phyloP scores from a whole-genome alignment of 2,113 vertebrate species.

The Grammomys surdaster region DNA sequence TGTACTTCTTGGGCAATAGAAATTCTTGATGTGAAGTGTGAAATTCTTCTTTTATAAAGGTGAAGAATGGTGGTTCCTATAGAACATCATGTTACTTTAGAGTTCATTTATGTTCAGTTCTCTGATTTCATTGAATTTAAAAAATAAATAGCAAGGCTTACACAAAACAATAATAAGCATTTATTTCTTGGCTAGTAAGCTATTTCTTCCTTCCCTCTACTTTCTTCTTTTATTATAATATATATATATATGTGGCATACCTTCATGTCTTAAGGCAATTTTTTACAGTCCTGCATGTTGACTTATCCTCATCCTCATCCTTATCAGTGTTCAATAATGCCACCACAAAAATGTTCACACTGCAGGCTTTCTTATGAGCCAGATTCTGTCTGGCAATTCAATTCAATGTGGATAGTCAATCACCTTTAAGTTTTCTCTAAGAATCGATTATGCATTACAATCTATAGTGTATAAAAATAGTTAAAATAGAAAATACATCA shows the following conservation, averaged over 20 bases:
- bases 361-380: background rate
- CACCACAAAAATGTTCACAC: background rate
- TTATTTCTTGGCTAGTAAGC: background rate
- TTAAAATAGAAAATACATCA: background rate
- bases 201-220: too few relatives aligned
- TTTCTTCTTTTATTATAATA: background rate
- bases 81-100: background rate
- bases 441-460: background rate
- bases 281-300: background rate
- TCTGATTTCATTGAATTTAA: background rate
- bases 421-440: background rate
- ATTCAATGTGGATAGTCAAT: background rate
- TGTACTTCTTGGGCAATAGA: background rate
- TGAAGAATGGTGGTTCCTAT: background rate
- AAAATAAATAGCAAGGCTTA: background rate
- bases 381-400: background rate
- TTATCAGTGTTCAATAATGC: background rate
- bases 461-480: background rate
- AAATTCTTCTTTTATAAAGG: constrained; percentile 20
- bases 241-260: background rate
- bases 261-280: background rate
- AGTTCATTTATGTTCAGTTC: background rate
- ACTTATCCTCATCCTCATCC: too few relatives aligned
- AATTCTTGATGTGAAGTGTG: background rate
- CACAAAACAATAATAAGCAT: background rate